Conservation (phyloP, 2,888 invertebrate species). For the Eupeodes luniger region DNA sequence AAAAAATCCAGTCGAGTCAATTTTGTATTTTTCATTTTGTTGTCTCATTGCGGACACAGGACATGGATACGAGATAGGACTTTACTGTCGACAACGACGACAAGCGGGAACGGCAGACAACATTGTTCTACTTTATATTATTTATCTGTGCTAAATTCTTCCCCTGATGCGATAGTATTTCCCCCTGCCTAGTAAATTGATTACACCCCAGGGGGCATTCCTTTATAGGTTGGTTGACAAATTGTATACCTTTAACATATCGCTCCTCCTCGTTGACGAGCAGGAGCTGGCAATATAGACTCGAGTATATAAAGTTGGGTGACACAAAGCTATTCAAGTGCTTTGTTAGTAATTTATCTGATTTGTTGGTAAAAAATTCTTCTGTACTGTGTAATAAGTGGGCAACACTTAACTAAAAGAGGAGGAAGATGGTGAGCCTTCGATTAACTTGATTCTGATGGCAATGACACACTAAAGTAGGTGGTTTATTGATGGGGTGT, state of each 20-base stretch:
- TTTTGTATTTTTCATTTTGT: conserved; percentile 25
- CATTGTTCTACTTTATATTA: conserved; percentile 11
- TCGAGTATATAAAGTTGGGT: conserved; percentile 24
- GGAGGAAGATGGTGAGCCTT: neutral
- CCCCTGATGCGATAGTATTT: neutral
- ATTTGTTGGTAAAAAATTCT: conserved; percentile 41
- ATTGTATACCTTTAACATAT: neutral
- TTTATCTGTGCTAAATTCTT: conserved; percentile 4
- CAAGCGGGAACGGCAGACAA: neutral
- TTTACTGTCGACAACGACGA: no score
- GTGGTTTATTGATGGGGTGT: neutral
- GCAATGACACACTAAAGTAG: neutral
- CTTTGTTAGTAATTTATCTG: conserved; percentile 56
- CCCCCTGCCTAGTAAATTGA: conserved; percentile 15
- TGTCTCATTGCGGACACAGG: conserved; percentile 4
- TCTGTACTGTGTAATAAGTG: neutral
- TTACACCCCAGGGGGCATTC: conserved; percentile 17
- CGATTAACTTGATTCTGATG: conserved; percentile 20
- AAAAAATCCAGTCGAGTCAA: conserved; percentile 18
- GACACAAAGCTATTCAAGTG: conserved; percentile 40
- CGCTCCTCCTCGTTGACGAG: neutral
- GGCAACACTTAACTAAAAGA: neutral
- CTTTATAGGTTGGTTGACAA: conserved; percentile 5
- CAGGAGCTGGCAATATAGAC: neutral
- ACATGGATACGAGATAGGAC: no score